A percentile compares a stretch with the other conserved stretches of the same genome.
Evolutionary conservation across 2,797 vertebrate genomes (phyloP).

Genomic region (Streptopelia turtur): DNA sequence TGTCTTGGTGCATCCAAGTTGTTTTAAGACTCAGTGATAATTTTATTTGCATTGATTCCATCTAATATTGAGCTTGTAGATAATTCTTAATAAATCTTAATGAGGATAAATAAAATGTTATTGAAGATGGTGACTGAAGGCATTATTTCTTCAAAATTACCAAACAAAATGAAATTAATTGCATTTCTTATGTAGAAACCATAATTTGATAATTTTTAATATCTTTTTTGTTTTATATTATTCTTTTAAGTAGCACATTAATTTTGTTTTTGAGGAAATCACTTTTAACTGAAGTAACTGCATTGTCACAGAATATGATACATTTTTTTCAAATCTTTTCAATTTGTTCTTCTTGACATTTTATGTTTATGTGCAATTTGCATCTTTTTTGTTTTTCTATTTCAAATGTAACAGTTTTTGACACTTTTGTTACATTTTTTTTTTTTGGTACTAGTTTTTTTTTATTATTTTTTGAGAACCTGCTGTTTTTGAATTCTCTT

Average conservation of each 20-base stretch:
- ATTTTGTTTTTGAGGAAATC: constrained; percentile 50
- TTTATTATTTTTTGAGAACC: constrained; percentile 76
- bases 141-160: neutral
- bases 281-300: constrained; percentile 63
- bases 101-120: neutral
- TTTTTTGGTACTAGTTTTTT: constrained; percentile 20
- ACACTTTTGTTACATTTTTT: constrained; percentile 73
- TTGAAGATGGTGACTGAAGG: neutral
- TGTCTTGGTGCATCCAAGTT: neutral
- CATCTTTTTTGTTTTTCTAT: constrained; percentile 70
- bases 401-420: constrained; percentile 70
- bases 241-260: constrained; percentile 61
- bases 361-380: constrained; percentile 73
- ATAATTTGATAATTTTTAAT: constrained; percentile 13
- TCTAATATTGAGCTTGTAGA: neutral
- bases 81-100: neutral
- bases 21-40: neutral
- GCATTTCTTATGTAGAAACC: constrained; percentile 46
- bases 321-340: constrained; percentile 69
- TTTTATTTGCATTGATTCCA: neutral
- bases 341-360: constrained; percentile 73
- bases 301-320: constrained; percentile 56
- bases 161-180: neutral
- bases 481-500: constrained; percentile 84
- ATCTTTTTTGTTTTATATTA: constrained; percentile 56